These are phyloP conservation scores for Alosa alosa DNA, from an alignment of 2,113 vertebrate species.

Conservation along the genomic window DNA sequence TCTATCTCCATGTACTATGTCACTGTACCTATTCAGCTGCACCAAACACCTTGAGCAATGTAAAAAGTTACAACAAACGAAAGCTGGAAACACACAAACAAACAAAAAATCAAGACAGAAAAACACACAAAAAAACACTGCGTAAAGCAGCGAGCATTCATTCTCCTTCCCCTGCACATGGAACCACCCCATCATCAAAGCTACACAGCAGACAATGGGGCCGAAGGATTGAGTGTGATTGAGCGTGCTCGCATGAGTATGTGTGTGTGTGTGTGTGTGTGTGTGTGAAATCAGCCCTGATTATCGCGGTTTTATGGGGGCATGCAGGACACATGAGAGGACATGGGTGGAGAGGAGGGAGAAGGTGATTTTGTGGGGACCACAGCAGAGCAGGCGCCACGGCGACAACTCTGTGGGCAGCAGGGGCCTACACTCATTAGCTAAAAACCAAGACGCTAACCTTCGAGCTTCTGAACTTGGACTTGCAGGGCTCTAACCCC, in stretches of 20 bases:
- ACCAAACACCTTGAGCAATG: not conserved
- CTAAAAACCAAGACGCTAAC: not conserved
- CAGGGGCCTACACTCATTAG: not conserved
- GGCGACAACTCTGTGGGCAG: not conserved
- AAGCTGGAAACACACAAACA: not conserved
- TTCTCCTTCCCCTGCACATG: not conserved
- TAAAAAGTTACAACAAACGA: not conserved
- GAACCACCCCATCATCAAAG: not conserved
- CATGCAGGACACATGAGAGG: conserved; percentile 10
- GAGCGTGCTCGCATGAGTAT: not conserved
- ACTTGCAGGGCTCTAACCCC: not conserved
- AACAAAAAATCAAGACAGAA: not conserved
- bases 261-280: not conserved
- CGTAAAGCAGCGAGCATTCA: not conserved
- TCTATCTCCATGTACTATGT: not conserved
- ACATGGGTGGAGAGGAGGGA: not conserved
- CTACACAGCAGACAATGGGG: not conserved
- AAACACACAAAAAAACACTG: not conserved
- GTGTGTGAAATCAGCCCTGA: not conserved
- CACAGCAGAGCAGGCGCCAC: not conserved
- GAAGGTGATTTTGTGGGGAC: not conserved
- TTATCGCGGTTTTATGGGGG: not conserved
- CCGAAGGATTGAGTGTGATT: not conserved
- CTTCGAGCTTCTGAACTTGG: not conserved
- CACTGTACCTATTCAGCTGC: not conserved